A percentile compares a stretch with the other conserved stretches of the same genome.
Evolutionary conservation across 2,888 invertebrate genomes (phyloP).

Genomic region (Eupithecia abbreviata): DNA sequence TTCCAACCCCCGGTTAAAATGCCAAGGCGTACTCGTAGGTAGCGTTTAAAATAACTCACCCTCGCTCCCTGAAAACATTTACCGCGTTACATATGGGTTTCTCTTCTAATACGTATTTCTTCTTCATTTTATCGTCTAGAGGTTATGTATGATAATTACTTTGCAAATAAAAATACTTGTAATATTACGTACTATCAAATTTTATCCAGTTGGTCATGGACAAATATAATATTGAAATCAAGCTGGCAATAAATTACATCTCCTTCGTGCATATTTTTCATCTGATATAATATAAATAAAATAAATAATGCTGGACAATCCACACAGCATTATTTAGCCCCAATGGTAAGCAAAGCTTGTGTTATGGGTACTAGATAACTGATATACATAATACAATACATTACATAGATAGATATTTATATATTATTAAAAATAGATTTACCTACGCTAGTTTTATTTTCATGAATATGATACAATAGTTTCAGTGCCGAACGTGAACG

Average conservation of each 20-base stretch:
- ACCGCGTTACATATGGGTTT: conserved; percentile 72
- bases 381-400: too few relatives aligned
- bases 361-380: too few relatives aligned
- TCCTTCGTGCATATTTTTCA: neutral
- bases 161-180: conserved; percentile 1
- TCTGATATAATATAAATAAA: neutral
- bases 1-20: conserved; percentile 26
- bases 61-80: conserved; percentile 70
- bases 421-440: too few relatives aligned
- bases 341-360: too few relatives aligned
- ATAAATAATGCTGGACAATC: too few relatives aligned
- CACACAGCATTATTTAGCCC: too few relatives aligned
- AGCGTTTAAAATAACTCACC: conserved; percentile 57
- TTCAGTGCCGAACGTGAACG: neutral
- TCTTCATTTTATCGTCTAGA: conserved; percentile 48
- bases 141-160: neutral
- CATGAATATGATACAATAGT: neutral
- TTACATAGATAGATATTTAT: too few relatives aligned
- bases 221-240: neutral
- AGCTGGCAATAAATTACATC: neutral
- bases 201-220: conserved; percentile 2
- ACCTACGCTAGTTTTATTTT: neutral
- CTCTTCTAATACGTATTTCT: conserved; percentile 60
- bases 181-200: neutral
- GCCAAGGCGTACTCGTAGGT: conserved; percentile 21